These are phyloP conservation scores for Acleris holmiana DNA, from an alignment of 2,888 invertebrate species.

Conservation along the genomic window DNA sequence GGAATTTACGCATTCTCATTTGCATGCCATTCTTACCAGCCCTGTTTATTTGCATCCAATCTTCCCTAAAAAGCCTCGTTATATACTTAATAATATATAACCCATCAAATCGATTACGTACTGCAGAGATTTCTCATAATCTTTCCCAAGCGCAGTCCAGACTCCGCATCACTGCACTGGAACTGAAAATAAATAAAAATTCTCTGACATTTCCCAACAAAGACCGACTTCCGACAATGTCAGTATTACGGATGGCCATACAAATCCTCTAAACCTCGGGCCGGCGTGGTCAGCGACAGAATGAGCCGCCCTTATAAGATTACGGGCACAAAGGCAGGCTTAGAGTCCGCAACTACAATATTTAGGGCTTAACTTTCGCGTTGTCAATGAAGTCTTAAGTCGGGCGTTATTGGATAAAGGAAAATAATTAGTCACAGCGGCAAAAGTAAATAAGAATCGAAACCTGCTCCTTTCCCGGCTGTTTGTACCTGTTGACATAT, in stretches of 20 bases:
- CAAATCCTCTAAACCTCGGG: constrained; percentile 66
- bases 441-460: too few relatives aligned
- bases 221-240: constrained; percentile 51
- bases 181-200: constrained; percentile 39
- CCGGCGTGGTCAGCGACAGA: constrained; percentile 58
- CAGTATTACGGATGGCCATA: constrained; percentile 76
- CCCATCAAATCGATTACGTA: too few relatives aligned
- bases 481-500: background rate
- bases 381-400: constrained; percentile 30
- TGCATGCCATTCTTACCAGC: too few relatives aligned
- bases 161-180: constrained; percentile 13
- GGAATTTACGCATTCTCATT: too few relatives aligned
- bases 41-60: too few relatives aligned
- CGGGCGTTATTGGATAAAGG: background rate
- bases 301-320: constrained; percentile 63
- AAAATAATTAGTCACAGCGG: background rate
- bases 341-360: constrained; percentile 63
- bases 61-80: too few relatives aligned
- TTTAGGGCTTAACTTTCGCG: constrained; percentile 71
- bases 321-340: constrained; percentile 74
- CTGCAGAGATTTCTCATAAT: too few relatives aligned
- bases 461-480: too few relatives aligned
- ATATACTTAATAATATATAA: too few relatives aligned
- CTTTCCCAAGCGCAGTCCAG: too few relatives aligned
- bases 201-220: constrained; percentile 50